A percentile compares a stretch with the other conserved stretches of the same genome.
Conservation (phyloP, 2,888 invertebrate species). For the Lysandra bellargus region DNA sequence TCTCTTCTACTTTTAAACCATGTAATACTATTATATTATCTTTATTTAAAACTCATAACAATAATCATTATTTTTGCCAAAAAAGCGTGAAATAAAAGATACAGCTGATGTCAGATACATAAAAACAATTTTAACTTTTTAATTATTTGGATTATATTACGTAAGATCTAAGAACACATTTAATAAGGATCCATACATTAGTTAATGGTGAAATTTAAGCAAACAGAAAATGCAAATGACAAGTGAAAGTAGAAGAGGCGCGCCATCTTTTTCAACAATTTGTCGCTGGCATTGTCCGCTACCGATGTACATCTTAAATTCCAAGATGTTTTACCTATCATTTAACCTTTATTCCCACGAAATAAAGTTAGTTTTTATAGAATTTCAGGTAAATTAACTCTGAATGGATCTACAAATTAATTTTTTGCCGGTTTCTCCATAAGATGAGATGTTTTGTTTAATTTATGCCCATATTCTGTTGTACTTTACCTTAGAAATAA, state of each 20-base stretch:
- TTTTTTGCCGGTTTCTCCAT: not conserved
- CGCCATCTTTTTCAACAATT: constrained; percentile 47
- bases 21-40: not conserved
- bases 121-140: not conserved
- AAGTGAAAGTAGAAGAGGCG: constrained; percentile 72
- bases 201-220: constrained; percentile 66
- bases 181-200: constrained; percentile 23
- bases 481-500: not conserved
- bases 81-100: not conserved
- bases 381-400: not conserved
- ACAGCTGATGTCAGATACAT: not conserved
- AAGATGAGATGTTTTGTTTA: not conserved
- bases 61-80: not conserved
- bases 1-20: not conserved
- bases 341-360: not conserved
- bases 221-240: constrained; percentile 73
- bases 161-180: not conserved
- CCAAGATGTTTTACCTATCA: not conserved
- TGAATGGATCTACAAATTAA: not conserved
- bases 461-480: constrained; percentile 10
- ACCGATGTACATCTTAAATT: constrained; percentile 24
- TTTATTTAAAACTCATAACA: not conserved
- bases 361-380: not conserved
- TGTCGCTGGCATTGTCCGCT: constrained; percentile 41
- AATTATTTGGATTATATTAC: not conserved